A percentile compares a stretch with the other conserved stretches of the same genome.
phyloP scores from a whole-genome alignment of 2,797 vertebrate genomes.

The Trichosurus vulpecula region DNA sequence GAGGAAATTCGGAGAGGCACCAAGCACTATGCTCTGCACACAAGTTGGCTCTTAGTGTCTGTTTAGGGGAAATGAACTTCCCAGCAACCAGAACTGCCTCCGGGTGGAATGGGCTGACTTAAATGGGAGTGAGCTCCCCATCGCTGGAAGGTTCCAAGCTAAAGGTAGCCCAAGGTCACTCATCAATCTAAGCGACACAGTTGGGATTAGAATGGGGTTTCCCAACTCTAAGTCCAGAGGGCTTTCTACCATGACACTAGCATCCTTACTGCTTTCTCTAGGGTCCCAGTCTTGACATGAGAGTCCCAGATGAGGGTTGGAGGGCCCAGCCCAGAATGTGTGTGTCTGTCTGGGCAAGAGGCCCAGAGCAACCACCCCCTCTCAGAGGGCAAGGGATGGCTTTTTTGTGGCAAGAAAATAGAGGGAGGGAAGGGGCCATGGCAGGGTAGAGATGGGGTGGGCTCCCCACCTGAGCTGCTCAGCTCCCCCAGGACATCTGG shows the following conservation, averaged over 20 bases:
- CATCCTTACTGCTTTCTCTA: neutral
- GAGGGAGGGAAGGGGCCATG: neutral
- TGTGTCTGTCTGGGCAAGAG: neutral
- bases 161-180: too few species aligned
- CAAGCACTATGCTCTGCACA: neutral
- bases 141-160: neutral
- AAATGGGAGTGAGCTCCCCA: neutral
- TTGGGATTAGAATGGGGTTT: neutral
- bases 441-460: neutral
- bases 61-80: neutral
- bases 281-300: too few species aligned
- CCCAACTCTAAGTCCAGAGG: too few species aligned
- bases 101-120: neutral
- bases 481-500: slow-evolving; percentile 80
- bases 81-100: neutral
- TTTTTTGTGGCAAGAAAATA: neutral
- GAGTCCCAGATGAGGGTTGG: too few species aligned
- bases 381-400: neutral
- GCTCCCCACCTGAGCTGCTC: slow-evolving; percentile 77
- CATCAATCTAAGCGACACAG: neutral
- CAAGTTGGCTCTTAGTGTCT: neutral
- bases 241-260: too few species aligned
- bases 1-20: neutral
- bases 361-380: neutral
- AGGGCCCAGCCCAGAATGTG: too few species aligned